These are phyloP conservation scores for Crotalus tigris DNA, from an alignment of 2,113 vertebrate genomes.

Conservation along the genomic window DNA sequence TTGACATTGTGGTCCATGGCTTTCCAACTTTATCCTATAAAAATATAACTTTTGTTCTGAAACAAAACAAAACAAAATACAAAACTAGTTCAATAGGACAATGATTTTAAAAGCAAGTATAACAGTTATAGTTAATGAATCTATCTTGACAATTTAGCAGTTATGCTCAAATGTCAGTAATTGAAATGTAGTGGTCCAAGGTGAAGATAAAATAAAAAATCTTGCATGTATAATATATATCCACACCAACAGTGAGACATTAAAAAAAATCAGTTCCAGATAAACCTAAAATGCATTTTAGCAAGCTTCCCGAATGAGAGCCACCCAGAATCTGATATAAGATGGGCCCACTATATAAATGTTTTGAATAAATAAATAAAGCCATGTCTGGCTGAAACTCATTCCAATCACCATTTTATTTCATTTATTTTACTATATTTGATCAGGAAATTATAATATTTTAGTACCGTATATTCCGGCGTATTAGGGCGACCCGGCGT, in stretches of 20 bases:
- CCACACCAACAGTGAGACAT: neutral
- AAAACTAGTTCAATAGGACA: neutral
- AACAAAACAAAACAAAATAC: neutral
- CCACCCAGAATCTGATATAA: neutral
- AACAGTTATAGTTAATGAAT: neutral
- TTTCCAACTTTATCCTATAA: neutral
- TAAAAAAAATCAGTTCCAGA: neutral
- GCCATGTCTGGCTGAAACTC: neutral
- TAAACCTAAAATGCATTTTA: neutral
- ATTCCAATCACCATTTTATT: neutral
- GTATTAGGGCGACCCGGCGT: too few species aligned
- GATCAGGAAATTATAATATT: neutral
- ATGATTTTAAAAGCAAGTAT: neutral
- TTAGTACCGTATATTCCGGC: neutral
- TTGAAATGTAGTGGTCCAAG: neutral
- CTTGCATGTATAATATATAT: neutral
- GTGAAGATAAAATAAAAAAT: constrained; percentile 3
- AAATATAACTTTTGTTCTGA: neutral
- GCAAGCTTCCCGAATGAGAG: neutral
- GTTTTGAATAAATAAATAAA: neutral
- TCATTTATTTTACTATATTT: neutral
- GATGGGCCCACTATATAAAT: neutral
- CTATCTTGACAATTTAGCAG: neutral
- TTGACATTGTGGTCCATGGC: too few species aligned
- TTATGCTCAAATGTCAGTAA: neutral